Evolutionary conservation across 2,888 invertebrate species (phyloP).

Genomic region (Diarsia mendica): DNA sequence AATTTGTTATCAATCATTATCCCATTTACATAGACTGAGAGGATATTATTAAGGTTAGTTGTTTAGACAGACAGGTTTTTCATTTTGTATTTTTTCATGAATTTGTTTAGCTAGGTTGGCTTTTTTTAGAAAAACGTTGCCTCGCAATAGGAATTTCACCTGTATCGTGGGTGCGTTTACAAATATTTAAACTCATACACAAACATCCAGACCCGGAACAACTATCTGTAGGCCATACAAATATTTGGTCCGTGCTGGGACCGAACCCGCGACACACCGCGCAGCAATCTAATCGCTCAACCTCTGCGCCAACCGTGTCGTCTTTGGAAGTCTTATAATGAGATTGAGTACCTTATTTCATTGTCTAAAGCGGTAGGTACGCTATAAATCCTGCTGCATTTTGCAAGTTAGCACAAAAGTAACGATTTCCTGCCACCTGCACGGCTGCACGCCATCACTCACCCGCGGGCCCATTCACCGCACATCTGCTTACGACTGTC

Average conservation of each 20-base stretch:
- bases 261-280: too few relatives aligned
- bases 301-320: too few relatives aligned
- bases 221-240: too few relatives aligned
- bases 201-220: too few relatives aligned
- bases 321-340: slow-evolving; percentile 14
- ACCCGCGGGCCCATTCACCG: slow-evolving; percentile 57
- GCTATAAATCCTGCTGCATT: slow-evolving; percentile 37
- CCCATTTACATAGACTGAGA: slow-evolving; percentile 55
- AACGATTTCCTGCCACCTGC: slow-evolving; percentile 55
- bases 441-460: slow-evolving; percentile 55
- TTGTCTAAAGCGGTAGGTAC: slow-evolving; percentile 3
- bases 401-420: slow-evolving; percentile 48
- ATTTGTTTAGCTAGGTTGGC: background rate
- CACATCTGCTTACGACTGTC: slow-evolving; percentile 67
- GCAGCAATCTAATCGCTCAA: too few relatives aligned
- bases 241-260: too few relatives aligned
- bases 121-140: too few relatives aligned
- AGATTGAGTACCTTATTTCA: slow-evolving; percentile 5
- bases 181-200: too few relatives aligned
- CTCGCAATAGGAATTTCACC: too few relatives aligned
- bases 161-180: too few relatives aligned
- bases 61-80: slow-evolving; percentile 44
- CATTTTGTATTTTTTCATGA: slow-evolving; percentile 40
- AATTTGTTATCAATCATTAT: slow-evolving; percentile 63
- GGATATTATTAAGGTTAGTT: slow-evolving; percentile 56